These are phyloP conservation scores for Cervus canadensis DNA, from an alignment of 2,113 vertebrate genomes.

Conservation along the genomic window DNA sequence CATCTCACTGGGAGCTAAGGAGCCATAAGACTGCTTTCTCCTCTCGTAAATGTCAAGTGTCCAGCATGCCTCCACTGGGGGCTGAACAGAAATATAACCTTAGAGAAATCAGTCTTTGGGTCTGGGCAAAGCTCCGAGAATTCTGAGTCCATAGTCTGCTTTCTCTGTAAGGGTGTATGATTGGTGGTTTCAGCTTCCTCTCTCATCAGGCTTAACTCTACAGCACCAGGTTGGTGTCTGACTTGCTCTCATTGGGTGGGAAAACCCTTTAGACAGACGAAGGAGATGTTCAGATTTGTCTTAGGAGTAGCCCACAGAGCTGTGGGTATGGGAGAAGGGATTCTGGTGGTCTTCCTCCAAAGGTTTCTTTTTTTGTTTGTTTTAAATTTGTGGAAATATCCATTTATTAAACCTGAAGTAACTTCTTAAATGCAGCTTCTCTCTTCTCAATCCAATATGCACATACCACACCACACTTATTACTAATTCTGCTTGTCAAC, in stretches of 20 bases:
- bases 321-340: fast-evolving
- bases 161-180: neutral
- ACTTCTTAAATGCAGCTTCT: neutral
- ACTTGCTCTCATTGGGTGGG: neutral
- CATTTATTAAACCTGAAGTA: neutral
- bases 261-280: neutral
- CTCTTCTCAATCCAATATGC: neutral
- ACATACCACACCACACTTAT: neutral
- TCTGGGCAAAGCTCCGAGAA: neutral
- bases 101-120: conserved; percentile 64
- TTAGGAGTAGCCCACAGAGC: neutral
- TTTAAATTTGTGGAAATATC: neutral
- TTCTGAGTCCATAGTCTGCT: neutral
- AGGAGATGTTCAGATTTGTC: neutral
- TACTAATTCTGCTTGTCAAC: neutral
- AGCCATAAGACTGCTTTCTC: conserved; percentile 75
- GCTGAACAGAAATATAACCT: conserved; percentile 64
- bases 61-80: conserved; percentile 56
- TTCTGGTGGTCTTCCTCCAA: neutral
- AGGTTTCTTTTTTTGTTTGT: neutral
- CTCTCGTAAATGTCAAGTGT: conserved; percentile 78
- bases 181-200: neutral
- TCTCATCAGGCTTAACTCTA: neutral
- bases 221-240: neutral
- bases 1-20: conserved; percentile 69